Percentiles rank a stretch among this genome's conserved stretches.
Evolutionary conservation across 2,113 vertebrate species (phyloP).

Genomic region (Cariama cristata): DNA sequence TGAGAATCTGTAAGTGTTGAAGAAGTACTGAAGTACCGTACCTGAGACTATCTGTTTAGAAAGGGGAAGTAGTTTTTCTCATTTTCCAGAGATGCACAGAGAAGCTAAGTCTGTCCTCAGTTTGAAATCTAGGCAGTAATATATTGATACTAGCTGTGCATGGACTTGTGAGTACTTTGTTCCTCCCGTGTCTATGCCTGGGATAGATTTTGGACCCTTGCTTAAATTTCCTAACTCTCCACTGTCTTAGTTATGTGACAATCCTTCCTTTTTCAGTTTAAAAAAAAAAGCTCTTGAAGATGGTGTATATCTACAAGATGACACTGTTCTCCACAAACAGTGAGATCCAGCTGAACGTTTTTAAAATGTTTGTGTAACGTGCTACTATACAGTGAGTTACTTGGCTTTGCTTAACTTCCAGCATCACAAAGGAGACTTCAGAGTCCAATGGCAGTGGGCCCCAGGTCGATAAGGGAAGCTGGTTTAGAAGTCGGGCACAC

Average conservation of each 20-base stretch:
- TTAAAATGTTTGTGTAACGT: not conserved
- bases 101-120: not conserved
- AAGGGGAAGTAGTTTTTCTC: not conserved
- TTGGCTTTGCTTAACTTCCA: not conserved
- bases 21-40: not conserved
- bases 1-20: not conserved
- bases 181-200: not conserved
- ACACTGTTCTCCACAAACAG: not conserved
- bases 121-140: not conserved
- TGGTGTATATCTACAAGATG: not conserved
- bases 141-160: not conserved
- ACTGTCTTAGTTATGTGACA: not conserved
- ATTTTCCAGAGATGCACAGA: not conserved
- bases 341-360: not conserved
- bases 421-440: not conserved
- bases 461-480: not conserved
- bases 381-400: not conserved
- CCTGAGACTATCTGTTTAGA: not conserved
- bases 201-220: not conserved
- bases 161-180: not conserved
- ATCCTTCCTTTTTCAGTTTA: not conserved
- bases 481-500: not conserved
- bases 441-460: not conserved
- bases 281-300: not conserved
- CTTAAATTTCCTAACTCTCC: not conserved